Evolutionary conservation across 2,888 invertebrate genomes (phyloP), one percentile per base, ranked within the genome.

Genomic region (Catocala fraxini): DNA sequence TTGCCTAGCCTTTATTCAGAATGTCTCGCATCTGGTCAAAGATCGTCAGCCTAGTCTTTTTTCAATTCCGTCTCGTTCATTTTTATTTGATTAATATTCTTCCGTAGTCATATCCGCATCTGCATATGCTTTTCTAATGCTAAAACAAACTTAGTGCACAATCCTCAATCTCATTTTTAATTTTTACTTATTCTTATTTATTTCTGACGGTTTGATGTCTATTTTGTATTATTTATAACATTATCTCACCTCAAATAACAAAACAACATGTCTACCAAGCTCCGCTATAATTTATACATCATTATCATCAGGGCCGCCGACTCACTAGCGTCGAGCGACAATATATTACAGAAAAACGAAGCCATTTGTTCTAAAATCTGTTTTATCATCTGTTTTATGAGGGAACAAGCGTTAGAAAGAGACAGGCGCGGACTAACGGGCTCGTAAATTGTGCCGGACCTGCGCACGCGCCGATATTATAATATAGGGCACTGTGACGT

Each of bases 401-500:
- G 59, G 51, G 62, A 55, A 46, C 34, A 55, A 35, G 12, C 34
- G 35, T 11, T 33, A 33, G 34, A 51, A 25, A 11, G 45, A 45
- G 45, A 45, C 45, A 45, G 45, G 45, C 52, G 51, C 5, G 34
- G 51, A 42, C 7, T 43, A 45, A 55, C 51, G 41, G n/a, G 71
- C 54, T 63, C 68, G 59, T 75, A 70, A 75, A 76, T 76, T 66
- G 47, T 55, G 35, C 13, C 49, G 15, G 65, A 66, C 71, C 54
- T 77, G 74, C 74, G 74, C 54, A 51, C 33, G 74, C 77, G 71
- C 68, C 67, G 57, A 63, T 76, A 71, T 64, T 68, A 70, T 60
- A 56, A 75, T 71, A 65, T 75, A 71, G 74, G 71, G 66, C 77
- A 51, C 66, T 47, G 11, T 71, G 71, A 71, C 77, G 77, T 75